phyloP scores from a whole-genome alignment of 1,140 invertebrate species.

The Macrosteles quadrilineatus region DNA sequence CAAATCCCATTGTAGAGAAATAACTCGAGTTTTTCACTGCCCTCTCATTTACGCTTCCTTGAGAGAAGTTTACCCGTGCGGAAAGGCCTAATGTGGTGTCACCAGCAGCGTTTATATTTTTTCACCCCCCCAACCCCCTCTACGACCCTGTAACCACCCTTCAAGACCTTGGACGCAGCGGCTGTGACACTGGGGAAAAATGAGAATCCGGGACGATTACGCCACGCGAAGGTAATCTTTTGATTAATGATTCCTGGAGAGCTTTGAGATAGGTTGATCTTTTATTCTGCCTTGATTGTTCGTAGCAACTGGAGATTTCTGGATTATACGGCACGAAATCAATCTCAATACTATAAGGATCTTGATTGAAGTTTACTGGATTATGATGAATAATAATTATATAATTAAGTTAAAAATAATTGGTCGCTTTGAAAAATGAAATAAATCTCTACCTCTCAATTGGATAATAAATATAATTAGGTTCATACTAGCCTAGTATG shows the following conservation, averaged over 20 bases:
- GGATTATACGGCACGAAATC: too few relatives aligned
- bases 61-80: neutral
- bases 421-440: too few relatives aligned
- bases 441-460: too few relatives aligned
- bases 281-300: neutral
- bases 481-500: too few relatives aligned
- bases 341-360: too few relatives aligned
- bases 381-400: too few relatives aligned
- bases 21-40: neutral
- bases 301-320: too few relatives aligned
- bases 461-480: too few relatives aligned
- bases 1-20: neutral
- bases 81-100: conserved; percentile 23
- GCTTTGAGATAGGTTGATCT: neutral
- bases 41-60: conserved; percentile 26
- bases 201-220: neutral
- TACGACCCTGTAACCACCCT: neutral
- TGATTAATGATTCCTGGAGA: neutral
- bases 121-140: neutral
- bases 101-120: neutral
- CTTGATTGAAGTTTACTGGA: too few relatives aligned
- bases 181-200: neutral
- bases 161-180: neutral
- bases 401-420: too few relatives aligned
- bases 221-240: neutral